Evolutionary conservation across 2,113 vertebrate species (phyloP).

Genomic region (Ia io): DNA sequence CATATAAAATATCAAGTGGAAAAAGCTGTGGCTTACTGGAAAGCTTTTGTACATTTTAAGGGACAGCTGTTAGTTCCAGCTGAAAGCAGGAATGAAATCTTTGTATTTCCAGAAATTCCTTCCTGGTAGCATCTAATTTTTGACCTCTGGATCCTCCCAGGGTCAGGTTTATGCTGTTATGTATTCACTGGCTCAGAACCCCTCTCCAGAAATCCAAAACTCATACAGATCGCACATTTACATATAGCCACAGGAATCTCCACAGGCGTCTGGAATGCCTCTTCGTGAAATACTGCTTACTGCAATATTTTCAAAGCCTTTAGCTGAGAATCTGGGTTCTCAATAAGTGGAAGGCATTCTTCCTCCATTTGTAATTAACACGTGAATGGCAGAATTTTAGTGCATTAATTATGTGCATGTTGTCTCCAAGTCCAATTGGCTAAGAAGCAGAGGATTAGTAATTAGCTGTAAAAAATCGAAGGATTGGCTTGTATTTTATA

Average conservation of each 20-base stretch:
- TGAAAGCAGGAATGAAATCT: not conserved
- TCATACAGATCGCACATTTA: not conserved
- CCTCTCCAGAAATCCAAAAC: not conserved
- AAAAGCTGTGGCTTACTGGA: no score
- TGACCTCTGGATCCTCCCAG: not conserved
- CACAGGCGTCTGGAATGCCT: not conserved
- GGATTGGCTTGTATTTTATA: not conserved
- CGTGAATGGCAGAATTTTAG: not conserved
- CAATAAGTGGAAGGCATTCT: not conserved
- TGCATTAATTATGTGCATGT: not conserved
- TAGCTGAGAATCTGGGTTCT: not conserved
- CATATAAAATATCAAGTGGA: not conserved
- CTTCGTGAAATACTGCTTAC: not conserved
- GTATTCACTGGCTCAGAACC: not conserved
- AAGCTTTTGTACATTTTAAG: not conserved
- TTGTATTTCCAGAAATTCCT: not conserved
- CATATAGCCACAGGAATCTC: not conserved
- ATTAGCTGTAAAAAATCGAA: not conserved
- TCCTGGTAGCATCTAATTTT: not conserved
- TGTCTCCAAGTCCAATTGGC: not conserved
- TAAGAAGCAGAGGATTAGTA: not conserved
- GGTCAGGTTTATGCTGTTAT: not conserved
- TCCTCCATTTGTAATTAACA: not conserved
- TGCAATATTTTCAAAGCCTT: not conserved
- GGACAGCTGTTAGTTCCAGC: not conserved